Percentiles rank a stretch among this genome's conserved stretches.
Evolutionary conservation across 1,140 invertebrate species (phyloP).

Genomic region (Papilio dardanus): DNA sequence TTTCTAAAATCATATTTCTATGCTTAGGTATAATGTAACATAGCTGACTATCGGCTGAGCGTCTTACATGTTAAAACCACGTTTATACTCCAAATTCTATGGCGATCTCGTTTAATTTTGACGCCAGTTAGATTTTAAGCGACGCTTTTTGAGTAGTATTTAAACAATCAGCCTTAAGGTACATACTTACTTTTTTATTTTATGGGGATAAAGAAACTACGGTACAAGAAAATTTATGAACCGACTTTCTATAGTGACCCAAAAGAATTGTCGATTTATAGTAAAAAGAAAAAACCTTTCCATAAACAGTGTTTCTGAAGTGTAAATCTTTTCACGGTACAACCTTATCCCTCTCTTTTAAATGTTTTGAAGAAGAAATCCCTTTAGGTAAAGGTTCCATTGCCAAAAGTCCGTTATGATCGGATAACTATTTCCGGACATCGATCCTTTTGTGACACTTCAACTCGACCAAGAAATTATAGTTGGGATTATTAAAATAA

Average conservation of each 20-base stretch:
- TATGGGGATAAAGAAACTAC: too few relatives aligned
- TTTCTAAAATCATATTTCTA: background rate
- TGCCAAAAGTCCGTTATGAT: constrained; percentile 9
- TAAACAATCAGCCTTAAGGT: too few relatives aligned
- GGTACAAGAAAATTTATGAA: too few relatives aligned
- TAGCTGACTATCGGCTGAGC: too few relatives aligned
- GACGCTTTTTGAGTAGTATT: too few relatives aligned
- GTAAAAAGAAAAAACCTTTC: background rate
- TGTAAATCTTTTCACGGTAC: constrained; percentile 23
- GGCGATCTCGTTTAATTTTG: too few relatives aligned
- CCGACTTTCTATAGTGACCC: too few relatives aligned
- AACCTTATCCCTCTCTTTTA: constrained; percentile 31
- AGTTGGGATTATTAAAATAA: background rate
- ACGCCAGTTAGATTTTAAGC: too few relatives aligned
- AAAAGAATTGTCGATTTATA: background rate
- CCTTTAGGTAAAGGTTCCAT: constrained; percentile 22
- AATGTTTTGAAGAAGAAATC: constrained; percentile 28
- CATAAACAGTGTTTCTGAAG: background rate
- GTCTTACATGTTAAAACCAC: too few relatives aligned
- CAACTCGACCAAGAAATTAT: constrained; percentile 2
- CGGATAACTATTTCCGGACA: constrained; percentile 18
- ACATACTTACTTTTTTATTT: too few relatives aligned
- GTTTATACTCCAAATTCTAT: too few relatives aligned
- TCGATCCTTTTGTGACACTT: constrained; percentile 18
- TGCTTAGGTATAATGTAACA: too few relatives aligned